Conservation (phyloP, 2,113 vertebrate genomes). For the Drymodes brunneopygia region DNA sequence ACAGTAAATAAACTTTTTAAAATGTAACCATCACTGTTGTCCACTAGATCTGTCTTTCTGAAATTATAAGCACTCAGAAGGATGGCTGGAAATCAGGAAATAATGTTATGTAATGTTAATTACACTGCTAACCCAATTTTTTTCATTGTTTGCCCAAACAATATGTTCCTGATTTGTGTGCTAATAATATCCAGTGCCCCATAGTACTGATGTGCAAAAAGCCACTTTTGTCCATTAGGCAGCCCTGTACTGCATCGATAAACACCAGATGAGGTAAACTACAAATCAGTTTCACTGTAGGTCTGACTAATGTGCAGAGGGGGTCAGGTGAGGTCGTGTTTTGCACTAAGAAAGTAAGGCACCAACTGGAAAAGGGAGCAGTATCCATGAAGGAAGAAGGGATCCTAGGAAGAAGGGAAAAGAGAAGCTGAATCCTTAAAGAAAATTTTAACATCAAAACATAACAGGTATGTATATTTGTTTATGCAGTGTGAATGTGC, state of each 20-base stretch:
- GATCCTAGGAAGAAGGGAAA: not conserved
- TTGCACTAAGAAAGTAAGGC: not conserved
- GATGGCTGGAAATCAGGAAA: not conserved
- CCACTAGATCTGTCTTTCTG: not conserved
- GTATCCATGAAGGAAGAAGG: not conserved
- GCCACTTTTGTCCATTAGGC: not conserved
- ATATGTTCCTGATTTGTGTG: not conserved
- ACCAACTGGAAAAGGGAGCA: not conserved
- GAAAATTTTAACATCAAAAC: not conserved
- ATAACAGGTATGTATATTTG: not conserved
- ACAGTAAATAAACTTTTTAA: not conserved
- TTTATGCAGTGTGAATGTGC: not conserved
- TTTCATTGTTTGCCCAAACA: not conserved
- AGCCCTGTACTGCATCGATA: not conserved
- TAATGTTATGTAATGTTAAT: not conserved
- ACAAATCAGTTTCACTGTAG: not conserved
- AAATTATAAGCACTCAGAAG: not conserved
- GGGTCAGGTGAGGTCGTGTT: not conserved
- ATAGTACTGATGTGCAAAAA: not conserved
- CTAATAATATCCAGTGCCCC: not conserved
- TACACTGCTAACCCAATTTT: not conserved
- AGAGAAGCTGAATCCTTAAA: not conserved
- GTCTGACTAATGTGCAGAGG: not conserved
- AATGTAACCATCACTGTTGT: not conserved
- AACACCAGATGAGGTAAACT: not conserved